Base-by-base conservation (phyloP, 2,113 vertebrate species). In the Tragelaphus imberbis region DNA sequence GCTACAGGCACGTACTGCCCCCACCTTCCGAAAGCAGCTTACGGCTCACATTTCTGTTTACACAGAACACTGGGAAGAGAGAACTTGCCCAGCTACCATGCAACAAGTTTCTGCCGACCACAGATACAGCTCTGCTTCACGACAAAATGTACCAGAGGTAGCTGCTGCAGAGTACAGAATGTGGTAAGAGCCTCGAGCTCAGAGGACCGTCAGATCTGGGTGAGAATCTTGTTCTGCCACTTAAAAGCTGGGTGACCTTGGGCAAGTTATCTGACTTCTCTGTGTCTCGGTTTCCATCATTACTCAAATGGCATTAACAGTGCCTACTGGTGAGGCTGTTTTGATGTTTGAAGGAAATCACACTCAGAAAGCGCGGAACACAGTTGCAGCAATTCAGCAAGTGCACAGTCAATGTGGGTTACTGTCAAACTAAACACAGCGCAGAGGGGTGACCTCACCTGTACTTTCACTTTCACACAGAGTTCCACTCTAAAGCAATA, bases 381-480 rank as follows among this genome's bases (percentile, higher is more conserved):
- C 47, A 44, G 17, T 1, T 28, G 5, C 51, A 59, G 88, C 28
- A 68, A 86, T 23, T 16, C 36, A 9, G 68, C 6, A 36, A 11
- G 21, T 1, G 25, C 25, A 16, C 1, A 1, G 2, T 6, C 8
- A 21, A 0, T 0, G 23, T 19, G 0, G 1, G 11, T 17, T 28
- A 12, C 0, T 23, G 36, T 28, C 90, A 40, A 55, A 27, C 23
- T 23, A 2, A 0, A 11, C 6, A 2, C 25, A 30, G 8, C 10
- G 33, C 12, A 25, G 49, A 61, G 14, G 1, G 14, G n/a, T 0
- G 5, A 68, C 12, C 55, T 49, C 8, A 13, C 4, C 53, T 27
- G 1, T 33, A 1, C 11, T 19, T n/a, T 55, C 23, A 2, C 47
- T 28, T 40, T 40, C 36, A 84, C 63, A 68, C 0, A 25, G 21